phyloP scores from a whole-genome alignment of 2,113 vertebrate species.

The Boulengerochromis microlepis region DNA sequence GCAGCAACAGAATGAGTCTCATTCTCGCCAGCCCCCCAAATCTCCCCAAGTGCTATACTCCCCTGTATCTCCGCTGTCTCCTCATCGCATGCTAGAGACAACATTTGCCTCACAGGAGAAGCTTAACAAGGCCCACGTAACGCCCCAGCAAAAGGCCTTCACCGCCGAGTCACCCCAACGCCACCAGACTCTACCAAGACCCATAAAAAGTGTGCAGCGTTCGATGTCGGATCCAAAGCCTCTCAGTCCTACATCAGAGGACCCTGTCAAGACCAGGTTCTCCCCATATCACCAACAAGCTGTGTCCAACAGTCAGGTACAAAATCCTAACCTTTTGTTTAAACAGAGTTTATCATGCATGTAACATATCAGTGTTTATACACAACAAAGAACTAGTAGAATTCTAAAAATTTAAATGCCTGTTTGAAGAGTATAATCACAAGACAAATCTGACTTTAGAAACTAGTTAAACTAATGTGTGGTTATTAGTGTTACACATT shows the following conservation, averaged over 20 bases:
- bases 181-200: slow-evolving; percentile 90
- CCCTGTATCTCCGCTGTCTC: slow-evolving; percentile 91
- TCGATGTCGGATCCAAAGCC: slow-evolving; percentile 98
- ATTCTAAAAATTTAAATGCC: not conserved
- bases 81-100: slow-evolving; percentile 91
- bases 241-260: slow-evolving; percentile 95
- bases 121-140: slow-evolving; percentile 95
- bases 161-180: slow-evolving; percentile 81
- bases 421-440: not conserved
- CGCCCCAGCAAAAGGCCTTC: slow-evolving; percentile 96
- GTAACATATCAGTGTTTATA: not conserved
- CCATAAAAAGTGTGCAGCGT: slow-evolving; percentile 95
- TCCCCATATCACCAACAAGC: slow-evolving; percentile 89
- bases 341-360: not conserved
- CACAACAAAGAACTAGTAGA: not conserved
- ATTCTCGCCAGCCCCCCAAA: slow-evolving; percentile 87
- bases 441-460: not conserved
- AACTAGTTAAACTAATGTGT: not conserved
- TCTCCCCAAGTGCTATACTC: slow-evolving; percentile 98
- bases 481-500: not conserved
- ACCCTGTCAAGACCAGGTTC: slow-evolving; percentile 87
- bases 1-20: slow-evolving; percentile 81
- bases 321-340: not conserved
- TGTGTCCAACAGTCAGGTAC: slow-evolving; percentile 88
- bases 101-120: slow-evolving; percentile 92